Evolutionary conservation across 2,888 invertebrate species (phyloP), one percentile per base, ranked within the genome.

Genomic region (Plemyria rubiginata): DNA sequence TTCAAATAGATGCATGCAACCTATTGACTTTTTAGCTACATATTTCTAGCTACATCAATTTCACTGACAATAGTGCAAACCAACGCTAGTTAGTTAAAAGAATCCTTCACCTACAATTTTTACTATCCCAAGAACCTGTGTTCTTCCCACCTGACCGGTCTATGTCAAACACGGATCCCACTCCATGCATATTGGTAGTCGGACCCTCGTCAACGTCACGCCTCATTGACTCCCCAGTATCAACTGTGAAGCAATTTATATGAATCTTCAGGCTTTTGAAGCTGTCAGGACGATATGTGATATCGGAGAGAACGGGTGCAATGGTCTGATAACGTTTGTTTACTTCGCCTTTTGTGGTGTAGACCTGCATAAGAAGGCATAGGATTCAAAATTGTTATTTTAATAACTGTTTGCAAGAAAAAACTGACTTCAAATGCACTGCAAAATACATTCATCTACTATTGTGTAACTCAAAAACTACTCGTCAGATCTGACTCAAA

Each of bases 201-300:
- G 69, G 49, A 92, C 91, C 92, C 91, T 90, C 86, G 89, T 92
- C 91, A 92, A 89, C 74, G 91, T 89, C 90, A 85, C 80, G 87
- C 81, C 88, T 90, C 90, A 92, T 92, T 92, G 91, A 91, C 88
- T 85, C 56, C n/a, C 84, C 73, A 85, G 85, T 87, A 90, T 90
- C 88, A 87, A 87, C 86, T 88, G 55, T 56, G 83, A 86, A 83
- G 80, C 87, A 87, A 92, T 91, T 90, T 88, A 87, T 90, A 90
- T 88, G 89, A 90, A 90, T 88, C 87, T 85, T 85, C 82, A 76
- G 77, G 80, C 80, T 81, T 81, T 83, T 85, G 84, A 82, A 75
- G 82, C 84, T 86, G 87, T 88, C 88, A 86, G 81, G 80, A 82
- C 80, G 78, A 80, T 81, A 81, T 77, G 22, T 81, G 74, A 80